Conservation (phyloP, 1,140 invertebrate genomes). For the Zaprionus davidi region DNA sequence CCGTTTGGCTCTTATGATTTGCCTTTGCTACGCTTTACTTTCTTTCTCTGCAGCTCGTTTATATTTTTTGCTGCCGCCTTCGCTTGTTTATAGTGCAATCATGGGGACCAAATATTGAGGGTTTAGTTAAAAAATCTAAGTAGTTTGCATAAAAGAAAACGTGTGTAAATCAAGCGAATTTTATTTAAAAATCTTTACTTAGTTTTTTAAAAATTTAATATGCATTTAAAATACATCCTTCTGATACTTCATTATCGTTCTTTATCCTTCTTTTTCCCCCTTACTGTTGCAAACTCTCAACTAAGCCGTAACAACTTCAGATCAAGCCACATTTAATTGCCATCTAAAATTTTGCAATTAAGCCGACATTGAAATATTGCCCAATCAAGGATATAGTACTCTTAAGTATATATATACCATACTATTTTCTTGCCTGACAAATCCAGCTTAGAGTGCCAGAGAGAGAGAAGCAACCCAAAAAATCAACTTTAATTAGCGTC, state of each 20-base stretch:
- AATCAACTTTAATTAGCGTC: slow-evolving; percentile 74
- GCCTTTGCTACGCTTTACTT: slow-evolving; percentile 21
- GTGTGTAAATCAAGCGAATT: background rate
- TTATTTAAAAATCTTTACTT: background rate
- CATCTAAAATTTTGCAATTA: background rate
- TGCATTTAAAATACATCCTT: background rate
- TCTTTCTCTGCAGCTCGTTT: slow-evolving; percentile 7
- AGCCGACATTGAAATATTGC: slow-evolving; percentile 17
- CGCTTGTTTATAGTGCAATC: slow-evolving; percentile 19
- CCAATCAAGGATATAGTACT: background rate
- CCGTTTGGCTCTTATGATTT: slow-evolving; percentile 54
- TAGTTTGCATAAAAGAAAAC: background rate
- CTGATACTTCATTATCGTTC: background rate
- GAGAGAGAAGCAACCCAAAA: slow-evolving; percentile 9
- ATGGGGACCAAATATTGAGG: background rate
- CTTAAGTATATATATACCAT: background rate
- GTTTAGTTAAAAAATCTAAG: background rate
- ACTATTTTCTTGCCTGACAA: background rate
- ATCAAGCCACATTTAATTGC: slow-evolving; percentile 33
- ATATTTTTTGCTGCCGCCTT: background rate
- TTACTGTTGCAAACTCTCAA: too few relatives aligned
- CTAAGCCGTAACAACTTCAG: background rate
- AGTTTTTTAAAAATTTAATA: background rate
- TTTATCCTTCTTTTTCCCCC: background rate
- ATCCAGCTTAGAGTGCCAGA: slow-evolving; percentile 4